Evolutionary conservation across 2,797 vertebrate species (phyloP).

Genomic region (Epinephelus coioides): DNA sequence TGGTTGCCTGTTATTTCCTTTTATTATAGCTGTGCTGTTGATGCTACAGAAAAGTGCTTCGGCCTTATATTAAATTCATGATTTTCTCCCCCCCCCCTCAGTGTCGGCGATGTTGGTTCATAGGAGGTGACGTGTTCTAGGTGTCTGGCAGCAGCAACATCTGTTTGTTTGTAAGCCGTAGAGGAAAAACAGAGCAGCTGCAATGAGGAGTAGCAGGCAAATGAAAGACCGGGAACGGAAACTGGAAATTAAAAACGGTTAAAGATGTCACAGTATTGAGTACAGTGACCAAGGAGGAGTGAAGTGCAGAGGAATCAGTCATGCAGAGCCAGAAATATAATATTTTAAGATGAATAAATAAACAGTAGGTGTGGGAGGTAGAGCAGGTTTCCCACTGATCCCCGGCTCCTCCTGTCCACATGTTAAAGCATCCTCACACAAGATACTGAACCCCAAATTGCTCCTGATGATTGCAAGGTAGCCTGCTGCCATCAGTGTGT

Average conservation of each 20-base stretch:
- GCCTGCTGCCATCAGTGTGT: too few relatives aligned
- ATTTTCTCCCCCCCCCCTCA: neutral
- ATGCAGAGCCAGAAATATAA: neutral
- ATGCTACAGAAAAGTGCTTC: slow-evolving; percentile 17
- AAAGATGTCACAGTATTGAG: slow-evolving; percentile 4
- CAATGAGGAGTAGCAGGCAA: slow-evolving; percentile 3
- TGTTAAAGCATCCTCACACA: too few relatives aligned
- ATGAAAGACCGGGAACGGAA: neutral
- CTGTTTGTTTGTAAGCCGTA: slow-evolving; percentile 29
- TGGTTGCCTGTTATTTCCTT: slow-evolving; percentile 1
- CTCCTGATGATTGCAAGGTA: too few relatives aligned
- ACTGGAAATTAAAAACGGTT: slow-evolving; percentile 12
- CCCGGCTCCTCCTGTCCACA: too few relatives aligned
- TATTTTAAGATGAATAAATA: too few relatives aligned
- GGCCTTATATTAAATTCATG: slow-evolving; percentile 23
- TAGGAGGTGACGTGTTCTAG: slow-evolving; percentile 34
- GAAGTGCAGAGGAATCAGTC: neutral
- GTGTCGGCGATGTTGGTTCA: slow-evolving; percentile 23
- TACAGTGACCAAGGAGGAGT: neutral
- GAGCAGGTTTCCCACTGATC: too few relatives aligned
- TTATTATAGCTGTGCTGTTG: slow-evolving; percentile 32
- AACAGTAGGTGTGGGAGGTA: too few relatives aligned
- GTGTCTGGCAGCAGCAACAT: slow-evolving; percentile 38
- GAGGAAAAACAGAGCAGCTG: slow-evolving; percentile 12
- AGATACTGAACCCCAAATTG: too few relatives aligned